Conservation (phyloP, 2,113 vertebrate species). For the Atherinomorus stipes region DNA sequence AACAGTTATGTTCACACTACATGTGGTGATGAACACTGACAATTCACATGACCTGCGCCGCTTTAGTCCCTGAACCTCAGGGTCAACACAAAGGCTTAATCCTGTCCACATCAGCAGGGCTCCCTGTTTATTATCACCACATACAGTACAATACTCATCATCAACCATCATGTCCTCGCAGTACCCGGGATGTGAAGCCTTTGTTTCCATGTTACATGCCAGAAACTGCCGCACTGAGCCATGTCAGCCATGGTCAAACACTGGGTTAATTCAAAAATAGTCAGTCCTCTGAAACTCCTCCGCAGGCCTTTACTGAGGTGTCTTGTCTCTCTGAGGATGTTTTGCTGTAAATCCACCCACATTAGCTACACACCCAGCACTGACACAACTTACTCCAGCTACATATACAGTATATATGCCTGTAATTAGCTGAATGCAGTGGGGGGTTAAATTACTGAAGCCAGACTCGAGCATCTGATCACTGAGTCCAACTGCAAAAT, state of each 20-base stretch:
- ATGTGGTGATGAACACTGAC: slow-evolving; percentile 63
- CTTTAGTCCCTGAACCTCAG: slow-evolving; percentile 25
- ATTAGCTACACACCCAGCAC: slow-evolving; percentile 39
- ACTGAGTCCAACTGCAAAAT: too few species aligned
- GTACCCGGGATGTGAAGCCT: slow-evolving; percentile 1
- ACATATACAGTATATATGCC: too few species aligned
- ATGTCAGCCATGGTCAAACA: slow-evolving; percentile 15
- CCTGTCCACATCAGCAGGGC: slow-evolving; percentile 55
- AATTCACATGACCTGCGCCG: slow-evolving; percentile 71
- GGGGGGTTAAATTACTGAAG: too few species aligned
- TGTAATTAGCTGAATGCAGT: too few species aligned
- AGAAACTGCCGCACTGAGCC: not conserved
- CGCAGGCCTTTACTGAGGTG: slow-evolving; percentile 14
- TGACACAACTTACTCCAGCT: slow-evolving; percentile 9
- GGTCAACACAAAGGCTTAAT: slow-evolving; percentile 61
- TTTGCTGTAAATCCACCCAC: slow-evolving; percentile 1
- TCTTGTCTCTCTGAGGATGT: not conserved
- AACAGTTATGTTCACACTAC: slow-evolving; percentile 58
- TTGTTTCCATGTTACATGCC: slow-evolving; percentile 36
- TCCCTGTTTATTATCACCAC: slow-evolving; percentile 41
- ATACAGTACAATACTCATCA: slow-evolving; percentile 12
- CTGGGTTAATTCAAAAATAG: slow-evolving; percentile 27
- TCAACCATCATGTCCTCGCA: slow-evolving; percentile 14
- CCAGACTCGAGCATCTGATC: too few species aligned
- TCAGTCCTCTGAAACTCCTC: slow-evolving; percentile 23